phyloP scores from a whole-genome alignment of 2,797 vertebrate species.

The Thamnophis elegans region DNA sequence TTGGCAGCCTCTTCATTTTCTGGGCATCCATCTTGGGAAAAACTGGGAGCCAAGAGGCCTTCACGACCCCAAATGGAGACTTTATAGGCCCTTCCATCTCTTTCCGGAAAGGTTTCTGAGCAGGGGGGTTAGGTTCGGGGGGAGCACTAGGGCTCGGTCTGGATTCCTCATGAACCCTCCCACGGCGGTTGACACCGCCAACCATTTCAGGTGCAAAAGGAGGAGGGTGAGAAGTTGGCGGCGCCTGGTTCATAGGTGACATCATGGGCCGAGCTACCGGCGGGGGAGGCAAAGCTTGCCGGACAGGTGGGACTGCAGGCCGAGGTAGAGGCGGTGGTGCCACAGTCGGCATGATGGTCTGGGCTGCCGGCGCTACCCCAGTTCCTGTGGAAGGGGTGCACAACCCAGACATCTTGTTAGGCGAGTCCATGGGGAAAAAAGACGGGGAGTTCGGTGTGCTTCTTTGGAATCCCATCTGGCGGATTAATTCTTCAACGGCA shows the following conservation, averaged over 20 bases:
- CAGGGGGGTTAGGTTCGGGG: slow-evolving; percentile 14
- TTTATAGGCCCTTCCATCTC: slow-evolving; percentile 56
- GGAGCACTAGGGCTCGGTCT: slow-evolving; percentile 43
- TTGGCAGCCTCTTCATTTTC: slow-evolving; percentile 78
- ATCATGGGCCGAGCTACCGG: slow-evolving; percentile 58
- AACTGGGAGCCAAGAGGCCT: slow-evolving; percentile 71
- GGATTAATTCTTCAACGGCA: slow-evolving; percentile 65
- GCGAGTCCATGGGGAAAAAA: slow-evolving; percentile 68
- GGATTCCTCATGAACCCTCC: slow-evolving; percentile 52
- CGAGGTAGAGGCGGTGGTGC: slow-evolving; percentile 57
- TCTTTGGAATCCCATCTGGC: slow-evolving; percentile 55
- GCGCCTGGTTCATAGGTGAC: slow-evolving; percentile 49
- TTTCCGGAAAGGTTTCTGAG: slow-evolving; percentile 55
- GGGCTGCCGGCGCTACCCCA: slow-evolving; percentile 52
- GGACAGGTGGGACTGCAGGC: slow-evolving; percentile 60
- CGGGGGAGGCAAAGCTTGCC: slow-evolving; percentile 52
- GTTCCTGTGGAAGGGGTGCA: slow-evolving; percentile 53
- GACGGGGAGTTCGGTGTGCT: slow-evolving; percentile 56
- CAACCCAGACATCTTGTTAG: slow-evolving; percentile 66
- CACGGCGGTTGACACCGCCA: slow-evolving; percentile 57
- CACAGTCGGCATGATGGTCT: slow-evolving; percentile 45
- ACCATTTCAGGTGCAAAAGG: slow-evolving; percentile 64
- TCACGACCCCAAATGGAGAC: slow-evolving; percentile 74
- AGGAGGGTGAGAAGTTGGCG: not conserved
- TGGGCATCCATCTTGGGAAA: slow-evolving; percentile 64